Evolutionary conservation across 2,113 vertebrate species (phyloP).

Genomic region (Cinclus cinclus): DNA sequence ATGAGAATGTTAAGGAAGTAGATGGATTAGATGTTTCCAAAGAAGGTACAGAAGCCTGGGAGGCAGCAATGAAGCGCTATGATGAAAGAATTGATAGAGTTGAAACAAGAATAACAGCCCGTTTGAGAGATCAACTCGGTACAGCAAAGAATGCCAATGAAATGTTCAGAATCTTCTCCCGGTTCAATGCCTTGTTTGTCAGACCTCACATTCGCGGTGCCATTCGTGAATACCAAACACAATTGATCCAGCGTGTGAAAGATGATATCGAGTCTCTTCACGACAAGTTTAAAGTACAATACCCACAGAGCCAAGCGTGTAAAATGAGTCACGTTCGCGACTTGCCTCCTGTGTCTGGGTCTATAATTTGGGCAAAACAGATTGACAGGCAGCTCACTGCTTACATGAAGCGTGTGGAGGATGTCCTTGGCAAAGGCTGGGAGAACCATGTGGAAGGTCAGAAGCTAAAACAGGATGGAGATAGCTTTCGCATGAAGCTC

Average conservation of each 20-base stretch:
- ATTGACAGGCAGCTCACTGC: conserved; percentile 96
- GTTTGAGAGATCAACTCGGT: conserved; percentile 94
- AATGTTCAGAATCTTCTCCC: conserved; percentile 98
- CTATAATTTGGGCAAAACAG: conserved; percentile 99
- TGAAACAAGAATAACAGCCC: conserved; percentile 96
- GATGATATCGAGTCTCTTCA: conserved; percentile 97
- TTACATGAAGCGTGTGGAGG: conserved; percentile 98
- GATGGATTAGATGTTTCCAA: conserved; percentile 97
- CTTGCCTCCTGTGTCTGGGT: conserved; percentile 93
- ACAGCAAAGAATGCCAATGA: conserved; percentile 98
- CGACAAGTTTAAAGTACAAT: conserved; percentile 99
- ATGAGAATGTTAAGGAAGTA: conserved; percentile 98
- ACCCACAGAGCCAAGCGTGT: conserved; percentile 96
- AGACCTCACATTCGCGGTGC: conserved; percentile 96
- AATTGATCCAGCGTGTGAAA: conserved; percentile 96
- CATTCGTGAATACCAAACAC: conserved; percentile 96
- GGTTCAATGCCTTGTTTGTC: conserved; percentile 97
- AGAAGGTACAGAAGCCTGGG: conserved; percentile 97
- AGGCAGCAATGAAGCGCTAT: conserved; percentile 96
- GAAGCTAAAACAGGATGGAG: conserved; percentile 97
- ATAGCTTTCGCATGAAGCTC: conserved; percentile 98
- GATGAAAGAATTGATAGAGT: conserved; percentile 97
- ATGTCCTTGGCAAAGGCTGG: conserved; percentile 97
- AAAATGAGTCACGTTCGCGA: conserved; percentile 99
- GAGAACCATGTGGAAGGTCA: conserved; percentile 98